Percentiles rank a stretch among this genome's conserved stretches.
phyloP scores from a whole-genome alignment of 1,140 invertebrate species.

The Theocolax elegans region DNA sequence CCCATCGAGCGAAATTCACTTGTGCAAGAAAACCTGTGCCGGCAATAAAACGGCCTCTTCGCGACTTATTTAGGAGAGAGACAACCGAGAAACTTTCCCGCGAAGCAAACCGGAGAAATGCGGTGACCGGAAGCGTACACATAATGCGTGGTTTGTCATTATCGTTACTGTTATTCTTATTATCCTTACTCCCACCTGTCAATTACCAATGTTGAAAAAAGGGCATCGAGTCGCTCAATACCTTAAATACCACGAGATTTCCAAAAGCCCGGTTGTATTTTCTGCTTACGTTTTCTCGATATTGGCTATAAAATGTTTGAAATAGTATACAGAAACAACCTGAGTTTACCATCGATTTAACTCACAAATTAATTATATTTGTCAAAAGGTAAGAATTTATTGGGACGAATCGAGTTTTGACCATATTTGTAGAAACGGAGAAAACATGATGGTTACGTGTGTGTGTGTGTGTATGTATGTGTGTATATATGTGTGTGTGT shows the following conservation, averaged over 20 bases:
- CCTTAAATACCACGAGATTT: too few species aligned
- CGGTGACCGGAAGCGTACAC: conserved; percentile 26
- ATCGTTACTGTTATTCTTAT: not conserved
- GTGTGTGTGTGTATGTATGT: not conserved
- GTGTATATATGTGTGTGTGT: not conserved
- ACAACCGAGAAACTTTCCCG: conserved; percentile 11
- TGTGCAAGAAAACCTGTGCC: too few species aligned
- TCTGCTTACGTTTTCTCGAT: not conserved
- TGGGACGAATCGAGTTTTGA: too few species aligned
- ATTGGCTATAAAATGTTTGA: not conserved
- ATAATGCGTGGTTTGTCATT: conserved; percentile 25
- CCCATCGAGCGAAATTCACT: too few species aligned
- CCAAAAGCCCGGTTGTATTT: not conserved
- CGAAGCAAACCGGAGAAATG: not conserved
- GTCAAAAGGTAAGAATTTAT: conserved; percentile 12
- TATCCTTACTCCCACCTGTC: not conserved
- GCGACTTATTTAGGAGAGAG: conserved; percentile 35
- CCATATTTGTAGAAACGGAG: conserved; percentile 21
- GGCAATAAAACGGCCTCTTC: conserved; percentile 42
- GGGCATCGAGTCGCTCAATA: not conserved
- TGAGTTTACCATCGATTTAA: not conserved
- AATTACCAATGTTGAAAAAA: not conserved
- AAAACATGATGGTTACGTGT: conserved; percentile 3
- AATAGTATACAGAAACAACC: too few species aligned
- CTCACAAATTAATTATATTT: not conserved